Percentiles rank a stretch among this genome's conserved stretches.
Conservation (phyloP, 1,140 invertebrate species). For the Rhopalosiphum maidis region DNA sequence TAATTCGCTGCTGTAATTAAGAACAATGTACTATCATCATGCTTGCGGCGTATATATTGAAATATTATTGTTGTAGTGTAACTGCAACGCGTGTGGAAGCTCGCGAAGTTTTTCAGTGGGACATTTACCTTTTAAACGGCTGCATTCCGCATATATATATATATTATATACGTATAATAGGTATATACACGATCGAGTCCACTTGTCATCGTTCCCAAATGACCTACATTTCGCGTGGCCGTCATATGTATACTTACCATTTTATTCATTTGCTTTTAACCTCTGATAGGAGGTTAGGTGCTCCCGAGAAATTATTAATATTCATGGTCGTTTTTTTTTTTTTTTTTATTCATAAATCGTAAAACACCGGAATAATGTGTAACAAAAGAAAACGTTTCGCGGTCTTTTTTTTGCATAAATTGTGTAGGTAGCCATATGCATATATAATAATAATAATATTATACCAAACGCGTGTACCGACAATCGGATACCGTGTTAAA, state of each 20-base stretch:
- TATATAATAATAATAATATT: background rate
- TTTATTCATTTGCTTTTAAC: constrained; percentile 20
- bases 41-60: background rate
- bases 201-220: constrained; percentile 36
- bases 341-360: constrained; percentile 16
- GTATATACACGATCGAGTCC: background rate
- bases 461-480: background rate
- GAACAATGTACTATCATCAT: background rate
- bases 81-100: background rate
- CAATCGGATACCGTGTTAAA: background rate
- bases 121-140: constrained; percentile 12
- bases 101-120: background rate
- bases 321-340: constrained; percentile 43
- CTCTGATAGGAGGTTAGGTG: constrained; percentile 30
- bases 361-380: constrained; percentile 27
- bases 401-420: constrained; percentile 17
- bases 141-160: background rate
- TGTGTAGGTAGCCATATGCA: background rate
- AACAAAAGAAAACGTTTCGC: constrained; percentile 31
- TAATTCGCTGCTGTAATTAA: background rate
- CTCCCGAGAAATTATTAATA: constrained; percentile 35
- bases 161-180: background rate
- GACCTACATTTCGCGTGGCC: constrained; percentile 34
- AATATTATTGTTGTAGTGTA: background rate
- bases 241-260: background rate